Evolutionary conservation across 92 coral and sea anemone species (phyloP).

Genomic region (Parazoanthus swiftii): DNA sequence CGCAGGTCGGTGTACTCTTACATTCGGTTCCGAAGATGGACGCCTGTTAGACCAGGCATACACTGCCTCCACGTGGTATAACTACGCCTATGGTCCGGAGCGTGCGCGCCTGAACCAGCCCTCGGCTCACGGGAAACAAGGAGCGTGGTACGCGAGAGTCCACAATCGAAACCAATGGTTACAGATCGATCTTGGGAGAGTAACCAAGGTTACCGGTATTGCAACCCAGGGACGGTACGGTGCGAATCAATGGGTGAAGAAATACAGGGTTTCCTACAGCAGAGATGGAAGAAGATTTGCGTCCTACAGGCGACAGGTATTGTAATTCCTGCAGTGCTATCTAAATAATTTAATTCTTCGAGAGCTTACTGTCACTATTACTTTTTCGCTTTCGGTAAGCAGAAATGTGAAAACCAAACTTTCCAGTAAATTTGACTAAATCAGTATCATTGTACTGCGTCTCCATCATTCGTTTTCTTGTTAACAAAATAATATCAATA

Average conservation of each 20-base stretch:
- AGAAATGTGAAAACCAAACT: too few relatives aligned
- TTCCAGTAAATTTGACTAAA: too few relatives aligned
- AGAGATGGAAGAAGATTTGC: constrained; percentile 19
- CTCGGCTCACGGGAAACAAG: constrained; percentile 59
- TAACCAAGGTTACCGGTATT: constrained; percentile 70
- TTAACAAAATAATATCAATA: too few relatives aligned
- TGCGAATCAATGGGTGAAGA: constrained; percentile 63
- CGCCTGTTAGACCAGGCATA: constrained; percentile 63
- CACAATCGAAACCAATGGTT: constrained; percentile 67
- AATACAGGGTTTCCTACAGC: constrained; percentile 42
- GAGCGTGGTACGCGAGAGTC: constrained; percentile 70
- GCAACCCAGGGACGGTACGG: constrained; percentile 81
- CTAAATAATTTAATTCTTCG: too few relatives aligned
- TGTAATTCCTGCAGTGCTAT: too few relatives aligned
- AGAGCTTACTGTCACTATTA: background rate
- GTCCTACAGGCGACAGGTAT: constrained; percentile 28
- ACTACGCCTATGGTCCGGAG: constrained; percentile 79
- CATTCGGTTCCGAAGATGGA: constrained; percentile 71
- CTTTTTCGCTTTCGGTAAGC: too few relatives aligned
- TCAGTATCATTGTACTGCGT: too few relatives aligned
- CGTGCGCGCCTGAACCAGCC: constrained; percentile 71
- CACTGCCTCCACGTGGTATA: constrained; percentile 60
- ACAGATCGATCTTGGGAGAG: constrained; percentile 38
- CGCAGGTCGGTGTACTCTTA: constrained; percentile 69
- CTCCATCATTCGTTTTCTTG: too few relatives aligned